Base-by-base conservation (phyloP, 2,113 vertebrate species). In the Otocyon megalotis region DNA sequence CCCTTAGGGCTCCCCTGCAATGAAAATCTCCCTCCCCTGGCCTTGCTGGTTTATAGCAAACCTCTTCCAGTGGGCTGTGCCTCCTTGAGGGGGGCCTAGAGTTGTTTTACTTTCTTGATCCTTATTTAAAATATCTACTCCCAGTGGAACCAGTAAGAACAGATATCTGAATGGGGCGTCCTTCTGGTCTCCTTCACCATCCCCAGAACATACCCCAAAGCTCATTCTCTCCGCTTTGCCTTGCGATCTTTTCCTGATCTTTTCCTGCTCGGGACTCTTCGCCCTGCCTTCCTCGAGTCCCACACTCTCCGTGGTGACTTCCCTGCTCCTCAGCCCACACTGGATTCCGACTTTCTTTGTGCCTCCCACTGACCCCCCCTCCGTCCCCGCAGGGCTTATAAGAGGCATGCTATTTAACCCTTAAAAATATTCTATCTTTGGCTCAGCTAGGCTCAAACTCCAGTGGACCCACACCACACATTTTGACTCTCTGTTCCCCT, bases 241-340 rank as follows among this genome's bases (percentile, higher is more conserved):
- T 90, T 72, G 0, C 48, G 62, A 17, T 5, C 0, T 37, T 56
- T 72, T 48, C 35, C 43, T 54, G 69, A 17, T 5, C 0, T 37
- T 56, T 72, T 48, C 35, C 43, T 94, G 67, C 26, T 90, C 56
- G 22, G 9, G 81, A 65, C 14, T n/a, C 53, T 53, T 9, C 43
- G 24, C 54, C 53, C 62, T 56, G 2, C 5, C 54, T 13, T 93
- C 50, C 5, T 22, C 83, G 19, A 26, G 13, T 13, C 48, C 50
- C 50, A 6, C 19, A 35, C 54, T 26, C 43, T 88, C 77, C 37
- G 0, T 7, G 67, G 30, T 50, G 10, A 7, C 35, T 72, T 79
- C 79, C 72, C 30, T 53, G 19, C 37, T 76, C 62, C 62, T 69
- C n/a, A n/a, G 3, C 37, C 48, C 79, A n/a, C 8, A 14, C 28